Conservation (phyloP, 2,113 vertebrate species). For the Perca fluviatilis region DNA sequence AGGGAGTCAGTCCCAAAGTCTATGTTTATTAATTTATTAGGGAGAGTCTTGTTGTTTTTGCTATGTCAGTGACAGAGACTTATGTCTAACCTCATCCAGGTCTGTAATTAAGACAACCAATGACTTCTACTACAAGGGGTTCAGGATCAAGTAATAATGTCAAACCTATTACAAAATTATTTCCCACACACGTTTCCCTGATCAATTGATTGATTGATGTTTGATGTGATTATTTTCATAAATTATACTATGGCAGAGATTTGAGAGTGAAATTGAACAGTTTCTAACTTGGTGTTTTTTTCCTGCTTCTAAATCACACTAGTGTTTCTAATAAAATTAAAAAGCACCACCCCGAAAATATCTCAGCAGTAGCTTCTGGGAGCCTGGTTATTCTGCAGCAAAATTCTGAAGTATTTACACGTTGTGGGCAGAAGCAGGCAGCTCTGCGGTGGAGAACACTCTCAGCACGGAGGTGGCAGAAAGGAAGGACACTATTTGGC, state of each 20-base stretch:
- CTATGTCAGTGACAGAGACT: not conserved
- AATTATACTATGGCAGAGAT: not conserved
- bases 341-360: not conserved
- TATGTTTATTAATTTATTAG: constrained; percentile 1
- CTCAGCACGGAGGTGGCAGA: constrained; percentile 49
- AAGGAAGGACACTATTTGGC: constrained; percentile 38
- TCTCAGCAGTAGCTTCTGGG: not conserved
- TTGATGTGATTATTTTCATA: not conserved
- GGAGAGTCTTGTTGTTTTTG: not conserved
- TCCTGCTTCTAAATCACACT: not conserved
- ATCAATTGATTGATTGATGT: not conserved
- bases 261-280: not conserved
- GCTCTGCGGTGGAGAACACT: constrained; percentile 32
- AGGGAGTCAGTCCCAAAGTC: not conserved
- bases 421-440: constrained; percentile 26
- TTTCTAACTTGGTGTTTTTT: not conserved
- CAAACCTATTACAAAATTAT: not conserved
- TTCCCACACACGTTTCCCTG: not conserved
- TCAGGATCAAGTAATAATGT: not conserved
- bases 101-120: not conserved
- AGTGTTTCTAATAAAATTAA: not conserved
- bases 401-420: not conserved
- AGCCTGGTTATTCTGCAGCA: not conserved
- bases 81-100: not conserved
- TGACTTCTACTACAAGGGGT: not conserved